These are phyloP conservation scores for Synergus umbraculus DNA, from an alignment of 2,888 invertebrate species.

Conservation along the genomic window DNA sequence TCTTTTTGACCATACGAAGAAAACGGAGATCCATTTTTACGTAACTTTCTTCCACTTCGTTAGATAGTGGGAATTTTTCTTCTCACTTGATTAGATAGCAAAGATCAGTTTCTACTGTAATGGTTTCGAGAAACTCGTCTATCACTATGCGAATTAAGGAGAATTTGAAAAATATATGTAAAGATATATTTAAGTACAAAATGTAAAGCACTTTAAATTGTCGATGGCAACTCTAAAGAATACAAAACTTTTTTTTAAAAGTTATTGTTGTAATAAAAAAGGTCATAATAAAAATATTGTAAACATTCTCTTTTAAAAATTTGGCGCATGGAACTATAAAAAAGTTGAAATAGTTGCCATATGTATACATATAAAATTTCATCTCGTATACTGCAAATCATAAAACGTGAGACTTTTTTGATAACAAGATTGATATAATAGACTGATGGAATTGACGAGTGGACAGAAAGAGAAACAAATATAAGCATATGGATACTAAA, in stretches of 20 bases:
- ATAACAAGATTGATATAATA: not conserved
- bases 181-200: no score
- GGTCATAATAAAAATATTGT: not conserved
- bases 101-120: conserved; percentile 14
- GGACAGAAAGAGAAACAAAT: not conserved
- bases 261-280: not conserved
- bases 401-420: not conserved
- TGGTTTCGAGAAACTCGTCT: conserved; percentile 17
- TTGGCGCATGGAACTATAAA: not conserved
- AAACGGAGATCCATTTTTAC: conserved; percentile 8
- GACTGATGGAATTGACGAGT: not conserved
- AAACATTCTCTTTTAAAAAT: not conserved
- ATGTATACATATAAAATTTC: not conserved
- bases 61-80: conserved; percentile 9
- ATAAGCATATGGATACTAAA: not conserved
- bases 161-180: no score
- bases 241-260: not conserved
- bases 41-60: conserved; percentile 27
- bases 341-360: not conserved
- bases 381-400: not conserved
- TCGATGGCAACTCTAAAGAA: not conserved
- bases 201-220: no score
- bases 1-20: conserved; percentile 1
- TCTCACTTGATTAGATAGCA: conserved; percentile 25
- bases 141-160: not conserved